Percentiles rank a stretch among this genome's conserved stretches.
Conservation (phyloP, 2,888 invertebrate genomes). For the Herminia tarsipennalis region DNA sequence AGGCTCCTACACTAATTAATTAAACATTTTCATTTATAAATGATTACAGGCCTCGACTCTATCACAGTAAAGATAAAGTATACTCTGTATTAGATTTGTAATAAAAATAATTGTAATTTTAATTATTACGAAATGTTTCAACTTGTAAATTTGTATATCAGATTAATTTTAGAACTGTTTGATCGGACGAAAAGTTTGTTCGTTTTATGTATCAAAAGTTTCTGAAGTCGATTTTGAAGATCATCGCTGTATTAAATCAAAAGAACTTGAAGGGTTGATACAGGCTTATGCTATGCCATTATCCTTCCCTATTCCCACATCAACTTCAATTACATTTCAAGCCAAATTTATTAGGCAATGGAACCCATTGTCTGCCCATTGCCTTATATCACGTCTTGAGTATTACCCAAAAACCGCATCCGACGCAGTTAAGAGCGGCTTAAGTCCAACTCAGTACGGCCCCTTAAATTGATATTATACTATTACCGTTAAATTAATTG, state of each 20-base stretch:
- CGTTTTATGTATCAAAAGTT: too few relatives aligned
- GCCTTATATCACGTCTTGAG: conserved; percentile 45
- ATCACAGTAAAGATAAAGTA: too few relatives aligned
- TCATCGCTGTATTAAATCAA: too few relatives aligned
- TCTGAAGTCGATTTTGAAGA: too few relatives aligned
- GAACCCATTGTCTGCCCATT: conserved; percentile 36
- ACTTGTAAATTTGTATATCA: conserved; percentile 9
- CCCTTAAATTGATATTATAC: conserved; percentile 54
- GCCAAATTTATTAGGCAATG: conserved; percentile 26
- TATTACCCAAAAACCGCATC: conserved; percentile 42
- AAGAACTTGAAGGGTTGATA: too few relatives aligned
- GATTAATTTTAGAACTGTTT: conserved; percentile 4
- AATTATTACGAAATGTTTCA: conserved; percentile 2
- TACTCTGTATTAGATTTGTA: conserved; percentile 11
- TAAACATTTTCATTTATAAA: conserved; percentile 31
- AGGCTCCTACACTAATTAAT: conserved; percentile 42
- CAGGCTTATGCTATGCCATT: too few relatives aligned
- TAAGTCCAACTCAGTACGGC: conserved; percentile 34
- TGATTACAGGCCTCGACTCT: conserved; percentile 9
- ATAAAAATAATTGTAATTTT: conserved; percentile 12
- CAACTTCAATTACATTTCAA: conserved; percentile 1
- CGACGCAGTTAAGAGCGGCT: conserved; percentile 40
- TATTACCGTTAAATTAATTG: conserved; percentile 56
- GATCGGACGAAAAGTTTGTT: not conserved
- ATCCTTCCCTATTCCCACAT: too few relatives aligned